A percentile compares a stretch with the other conserved stretches of the same genome.
phyloP scores from a whole-genome alignment of 2,888 invertebrate species.

The Nomada flava region DNA sequence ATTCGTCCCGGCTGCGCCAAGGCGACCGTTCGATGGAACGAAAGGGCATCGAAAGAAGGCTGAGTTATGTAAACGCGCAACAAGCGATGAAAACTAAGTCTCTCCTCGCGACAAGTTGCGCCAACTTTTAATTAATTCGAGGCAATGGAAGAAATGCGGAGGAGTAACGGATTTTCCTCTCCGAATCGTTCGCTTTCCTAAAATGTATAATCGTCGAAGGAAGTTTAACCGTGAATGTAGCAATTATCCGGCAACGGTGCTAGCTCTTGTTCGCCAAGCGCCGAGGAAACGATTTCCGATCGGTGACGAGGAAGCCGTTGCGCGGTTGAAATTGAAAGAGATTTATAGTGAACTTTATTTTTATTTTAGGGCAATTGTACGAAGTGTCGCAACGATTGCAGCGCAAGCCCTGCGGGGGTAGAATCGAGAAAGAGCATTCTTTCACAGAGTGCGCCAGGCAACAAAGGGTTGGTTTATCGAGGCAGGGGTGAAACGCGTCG shows the following conservation, averaged over 20 bases:
- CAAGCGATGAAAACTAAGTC: background rate
- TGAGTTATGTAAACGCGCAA: constrained; percentile 12
- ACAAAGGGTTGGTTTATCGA: background rate
- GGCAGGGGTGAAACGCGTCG: constrained; percentile 27
- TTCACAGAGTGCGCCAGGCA: constrained; percentile 4
- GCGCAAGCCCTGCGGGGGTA: background rate
- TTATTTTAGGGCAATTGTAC: too few relatives aligned
- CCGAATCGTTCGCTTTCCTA: background rate
- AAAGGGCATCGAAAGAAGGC: background rate
- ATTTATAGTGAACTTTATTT: constrained; percentile 10
- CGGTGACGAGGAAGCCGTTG: constrained; percentile 5
- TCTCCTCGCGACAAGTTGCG: background rate
- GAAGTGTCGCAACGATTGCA: background rate
- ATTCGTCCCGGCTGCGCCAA: background rate
- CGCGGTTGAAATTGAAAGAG: constrained; percentile 28
- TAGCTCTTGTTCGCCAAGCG: constrained; percentile 1
- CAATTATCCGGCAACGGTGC: constrained; percentile 44
- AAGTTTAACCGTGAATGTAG: background rate
- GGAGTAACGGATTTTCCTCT: background rate
- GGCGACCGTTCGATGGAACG: background rate
- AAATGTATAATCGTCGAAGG: background rate
- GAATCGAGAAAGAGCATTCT: background rate
- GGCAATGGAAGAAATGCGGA: background rate
- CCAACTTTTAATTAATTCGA: constrained; percentile 15
- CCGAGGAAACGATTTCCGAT: constrained; percentile 18